A percentile compares a stretch with the other conserved stretches of the same genome.
phyloP scores from a whole-genome alignment of 2,888 invertebrate species.

The Teinopalpus imperialis region DNA sequence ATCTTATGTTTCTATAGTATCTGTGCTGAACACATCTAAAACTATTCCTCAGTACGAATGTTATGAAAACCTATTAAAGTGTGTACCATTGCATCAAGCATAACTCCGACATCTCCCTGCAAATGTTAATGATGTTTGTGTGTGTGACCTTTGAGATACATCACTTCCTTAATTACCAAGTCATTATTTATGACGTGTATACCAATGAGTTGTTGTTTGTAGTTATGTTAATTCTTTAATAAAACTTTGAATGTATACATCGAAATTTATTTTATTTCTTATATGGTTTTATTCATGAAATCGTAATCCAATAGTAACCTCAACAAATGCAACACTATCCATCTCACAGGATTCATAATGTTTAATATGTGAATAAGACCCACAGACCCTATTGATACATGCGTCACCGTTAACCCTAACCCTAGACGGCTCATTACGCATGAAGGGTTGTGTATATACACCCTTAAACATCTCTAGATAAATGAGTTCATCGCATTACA shows the following conservation, averaged over 20 bases:
- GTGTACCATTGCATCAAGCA: constrained; percentile 7
- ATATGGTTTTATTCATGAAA: constrained; percentile 34
- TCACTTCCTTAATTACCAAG: constrained; percentile 23
- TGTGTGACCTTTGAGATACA: constrained; percentile 25
- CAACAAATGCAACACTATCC: no score
- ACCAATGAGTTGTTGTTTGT: constrained; percentile 38
- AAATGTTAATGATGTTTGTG: constrained; percentile 3
- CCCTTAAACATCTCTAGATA: no score
- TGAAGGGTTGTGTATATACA: no score
- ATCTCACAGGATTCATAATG: no score
- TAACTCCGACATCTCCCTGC: neutral
- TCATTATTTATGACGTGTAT: constrained; percentile 1
- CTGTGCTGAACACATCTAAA: constrained; percentile 3
- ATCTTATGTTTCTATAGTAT: neutral
- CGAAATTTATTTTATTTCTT: constrained; percentile 29
- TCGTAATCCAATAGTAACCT: no score
- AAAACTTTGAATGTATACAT: constrained; percentile 45
- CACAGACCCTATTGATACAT: no score
- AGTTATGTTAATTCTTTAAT: constrained; percentile 69
- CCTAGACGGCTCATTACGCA: no score
- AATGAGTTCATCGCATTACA: no score
- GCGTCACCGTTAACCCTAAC: no score
- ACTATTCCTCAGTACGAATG: constrained; percentile 3
- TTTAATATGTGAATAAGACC: no score
- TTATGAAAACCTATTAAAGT: neutral